Evolutionary conservation across 2,888 invertebrate species (phyloP), one percentile per base, ranked within the genome.

Genomic region (Gymnosoma rotundatum): DNA sequence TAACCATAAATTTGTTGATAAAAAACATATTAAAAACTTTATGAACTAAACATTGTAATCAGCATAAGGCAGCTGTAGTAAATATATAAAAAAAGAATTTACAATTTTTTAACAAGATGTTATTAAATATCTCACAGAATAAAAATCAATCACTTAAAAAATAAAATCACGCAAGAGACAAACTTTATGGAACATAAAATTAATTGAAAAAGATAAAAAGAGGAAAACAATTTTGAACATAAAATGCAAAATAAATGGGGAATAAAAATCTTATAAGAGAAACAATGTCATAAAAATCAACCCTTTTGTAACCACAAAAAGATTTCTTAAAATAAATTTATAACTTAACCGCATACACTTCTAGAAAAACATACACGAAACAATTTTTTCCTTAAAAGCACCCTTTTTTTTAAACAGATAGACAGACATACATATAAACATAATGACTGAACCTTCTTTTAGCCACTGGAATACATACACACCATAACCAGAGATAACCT

Each of bases 261-360:
- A 60, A 54, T 16, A 14, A 69, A 74, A 52, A 73, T 32, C 52
- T 58, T 25, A 18, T 50, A 18, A 61, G 7, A 64, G n/a, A 54
- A 73, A 82, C 69, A 75, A 70, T 81, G 64, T 63, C 67, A 74
- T 73, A 83, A 74, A 78, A 78, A 78, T 73, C 54, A 67, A 80
- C 72, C 83, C 76, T 69, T n/a, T 74, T 54, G 32, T 48, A 81
- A 70, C 78, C 84, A 14, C 80, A 84, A 69, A 83, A 80, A 56
- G 56, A 60, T 76, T 76, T 72, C 48, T 61, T 21, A 25, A 76
- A 73, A 76, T 52, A 76, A 69, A 74, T 84, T 84, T 84, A 84
- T 78, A 69, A 78, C 80, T 80, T 69, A 78, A 78, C 80, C 83
- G 20, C 76, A 66, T 12, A 56, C 2, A 1, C 12, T 42, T 5